These are phyloP conservation scores for Pocillopora verrucosa DNA, from an alignment of 64 coral and sea anemone species.

Conservation along the genomic window DNA sequence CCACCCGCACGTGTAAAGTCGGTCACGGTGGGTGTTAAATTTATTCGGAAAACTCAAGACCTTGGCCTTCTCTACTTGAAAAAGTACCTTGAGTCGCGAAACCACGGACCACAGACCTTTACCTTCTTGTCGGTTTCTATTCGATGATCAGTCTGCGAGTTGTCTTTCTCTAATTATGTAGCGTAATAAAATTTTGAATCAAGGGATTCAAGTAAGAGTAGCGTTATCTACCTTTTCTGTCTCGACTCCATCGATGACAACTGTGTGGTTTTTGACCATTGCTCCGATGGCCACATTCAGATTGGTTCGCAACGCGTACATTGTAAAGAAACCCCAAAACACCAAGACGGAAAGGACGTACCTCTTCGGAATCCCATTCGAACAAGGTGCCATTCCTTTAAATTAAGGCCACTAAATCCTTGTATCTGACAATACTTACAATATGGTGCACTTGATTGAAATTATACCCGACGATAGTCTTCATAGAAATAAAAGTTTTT, in stretches of 20 bases:
- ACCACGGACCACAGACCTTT: no score
- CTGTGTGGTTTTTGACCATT: conserved; percentile 82
- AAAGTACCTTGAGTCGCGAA: no score
- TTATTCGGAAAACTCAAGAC: no score
- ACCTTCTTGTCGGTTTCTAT: no score
- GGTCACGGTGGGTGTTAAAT: no score
- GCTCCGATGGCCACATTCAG: conserved; percentile 85
- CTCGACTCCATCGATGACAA: conserved; percentile 45
- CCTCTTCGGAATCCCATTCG: conserved; percentile 72
- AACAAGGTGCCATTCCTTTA: not conserved
- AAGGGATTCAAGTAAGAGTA: no score
- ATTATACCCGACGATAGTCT: no score
- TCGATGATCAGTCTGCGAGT: no score
- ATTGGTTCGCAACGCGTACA: conserved; percentile 80
- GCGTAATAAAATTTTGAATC: not conserved
- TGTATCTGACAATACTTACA: not conserved
- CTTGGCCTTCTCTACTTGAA: no score
- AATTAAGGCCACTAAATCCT: not conserved
- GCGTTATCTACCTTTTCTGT: conserved; percentile 27
- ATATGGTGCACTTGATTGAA: not conserved
- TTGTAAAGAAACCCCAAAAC: conserved; percentile 77
- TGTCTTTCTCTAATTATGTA: no score
- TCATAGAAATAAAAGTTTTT: no score
- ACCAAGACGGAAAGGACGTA: conserved; percentile 74
- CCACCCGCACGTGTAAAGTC: no score